These are phyloP conservation scores for Leptopilina clavipes DNA, from an alignment of 1,140 invertebrate genomes.

Conservation along the genomic window DNA sequence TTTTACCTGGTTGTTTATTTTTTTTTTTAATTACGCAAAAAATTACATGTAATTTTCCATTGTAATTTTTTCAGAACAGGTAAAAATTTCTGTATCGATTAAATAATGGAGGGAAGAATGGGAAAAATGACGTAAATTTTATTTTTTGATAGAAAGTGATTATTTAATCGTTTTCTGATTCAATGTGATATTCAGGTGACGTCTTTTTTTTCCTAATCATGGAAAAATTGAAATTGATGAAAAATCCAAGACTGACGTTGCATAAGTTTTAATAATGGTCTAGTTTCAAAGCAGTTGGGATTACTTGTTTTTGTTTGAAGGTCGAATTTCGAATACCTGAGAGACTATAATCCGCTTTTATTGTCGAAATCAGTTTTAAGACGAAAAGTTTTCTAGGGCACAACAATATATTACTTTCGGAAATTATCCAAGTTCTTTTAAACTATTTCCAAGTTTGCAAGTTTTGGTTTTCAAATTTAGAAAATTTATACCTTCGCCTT, in stretches of 20 bases:
- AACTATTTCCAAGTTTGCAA: background rate
- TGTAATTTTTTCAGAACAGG: too few species aligned
- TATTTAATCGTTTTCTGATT: slow-evolving; percentile 4
- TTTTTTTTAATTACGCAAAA: too few species aligned
- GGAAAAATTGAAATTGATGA: background rate
- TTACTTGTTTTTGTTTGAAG: background rate
- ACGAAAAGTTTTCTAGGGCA: background rate
- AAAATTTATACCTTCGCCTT: too few species aligned
- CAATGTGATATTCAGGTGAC: background rate
- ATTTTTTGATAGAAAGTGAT: background rate
- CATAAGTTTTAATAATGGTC: background rate
- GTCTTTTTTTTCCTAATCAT: background rate
- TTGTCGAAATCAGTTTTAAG: background rate
- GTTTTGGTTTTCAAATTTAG: background rate
- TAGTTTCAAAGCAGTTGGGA: slow-evolving; percentile 8
- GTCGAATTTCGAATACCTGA: background rate
- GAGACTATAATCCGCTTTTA: background rate
- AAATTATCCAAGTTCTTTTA: background rate
- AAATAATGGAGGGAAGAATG: too few species aligned
- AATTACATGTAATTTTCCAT: too few species aligned
- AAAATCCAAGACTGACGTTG: background rate
- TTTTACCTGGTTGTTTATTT: too few species aligned
- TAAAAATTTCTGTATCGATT: too few species aligned
- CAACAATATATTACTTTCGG: background rate
- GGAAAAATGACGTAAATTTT: too few species aligned